These are phyloP conservation scores for Zosterops pallidus DNA, from an alignment of 2,113 vertebrate species.

Conservation along the genomic window DNA sequence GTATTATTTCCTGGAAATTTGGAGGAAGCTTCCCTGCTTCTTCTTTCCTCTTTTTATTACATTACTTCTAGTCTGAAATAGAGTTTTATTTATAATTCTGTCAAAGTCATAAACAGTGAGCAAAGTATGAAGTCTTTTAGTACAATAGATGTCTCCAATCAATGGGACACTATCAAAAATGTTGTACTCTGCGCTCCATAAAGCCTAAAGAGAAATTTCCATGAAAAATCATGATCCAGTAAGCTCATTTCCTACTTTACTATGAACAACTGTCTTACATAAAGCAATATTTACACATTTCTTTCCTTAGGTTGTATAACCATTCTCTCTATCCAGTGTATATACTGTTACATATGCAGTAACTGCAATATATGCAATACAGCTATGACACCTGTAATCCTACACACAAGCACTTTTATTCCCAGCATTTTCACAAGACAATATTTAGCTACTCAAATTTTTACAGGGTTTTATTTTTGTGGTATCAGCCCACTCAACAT, in stretches of 20 bases:
- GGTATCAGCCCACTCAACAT: not conserved
- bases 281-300: not conserved
- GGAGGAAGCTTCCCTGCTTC: not conserved
- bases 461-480: not conserved
- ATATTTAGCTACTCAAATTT: not conserved
- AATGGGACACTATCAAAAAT: not conserved
- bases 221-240: not conserved
- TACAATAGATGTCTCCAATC: not conserved
- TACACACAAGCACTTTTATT: not conserved
- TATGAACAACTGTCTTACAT: not conserved
- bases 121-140: not conserved
- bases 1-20: not conserved
- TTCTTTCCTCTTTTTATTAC: not conserved
- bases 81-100: not conserved
- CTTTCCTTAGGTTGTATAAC: not conserved
- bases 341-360: too few species aligned
- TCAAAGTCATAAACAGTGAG: not conserved
- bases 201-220: not conserved
- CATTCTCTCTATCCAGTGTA: not conserved
- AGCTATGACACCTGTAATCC: not conserved
- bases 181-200: not conserved
- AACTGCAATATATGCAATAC: not conserved
- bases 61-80: not conserved
- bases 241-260: not conserved
- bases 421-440: not conserved